Base-by-base conservation (phyloP, 2,797 vertebrate genomes). In the Phrynocephalus forsythii region DNA sequence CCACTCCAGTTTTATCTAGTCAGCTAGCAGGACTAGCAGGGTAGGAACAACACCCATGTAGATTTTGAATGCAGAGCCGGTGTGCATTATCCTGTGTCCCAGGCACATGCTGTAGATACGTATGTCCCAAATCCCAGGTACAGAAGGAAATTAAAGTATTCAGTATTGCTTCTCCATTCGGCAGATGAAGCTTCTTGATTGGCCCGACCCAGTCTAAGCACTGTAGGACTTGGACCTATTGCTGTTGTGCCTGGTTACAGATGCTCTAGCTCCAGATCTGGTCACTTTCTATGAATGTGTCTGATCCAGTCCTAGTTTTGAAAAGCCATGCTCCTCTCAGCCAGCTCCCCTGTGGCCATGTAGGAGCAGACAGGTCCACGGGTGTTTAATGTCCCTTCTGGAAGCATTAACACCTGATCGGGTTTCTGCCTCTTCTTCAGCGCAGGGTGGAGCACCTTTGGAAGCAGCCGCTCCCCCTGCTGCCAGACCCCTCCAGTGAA, bases 391-490 rank as follows among this genome's bases (percentile, higher is more conserved):
- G 81, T 33, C 9, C 60, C 73, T 67, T 78, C 67, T 73, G 73
- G 63, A 83, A 88, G 52, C 68, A 3, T n/a, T 0, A 90, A 33
- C 79, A 18, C 67, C 7, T 5, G n/a, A 2, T 24, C 38, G 33
- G 3, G 0, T 82, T 75, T 44, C 3, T 1, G 77, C 24, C 66
- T 88, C 0, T 0, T 52, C 77, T 33, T 89, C 87, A 82, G 81
- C 0, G 0, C 18, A 71, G 18, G 20, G 83, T 88, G 4, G 30
- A 72, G 6, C 0, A 3, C 20, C 63, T 72, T 50, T 11, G 75
- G 63, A 30, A 88, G 50, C 89, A 86, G 63, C 86, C 91, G 30
- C 77, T 93, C 63, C 87, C 66, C 84, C 91, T 91, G 82, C 91
- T 2, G 60, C 67, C 84, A 82, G 50, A 71, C 63, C 87, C 75